Base-by-base conservation (phyloP, 1,140 invertebrate species). In the Aradophagus sp. region DNA sequence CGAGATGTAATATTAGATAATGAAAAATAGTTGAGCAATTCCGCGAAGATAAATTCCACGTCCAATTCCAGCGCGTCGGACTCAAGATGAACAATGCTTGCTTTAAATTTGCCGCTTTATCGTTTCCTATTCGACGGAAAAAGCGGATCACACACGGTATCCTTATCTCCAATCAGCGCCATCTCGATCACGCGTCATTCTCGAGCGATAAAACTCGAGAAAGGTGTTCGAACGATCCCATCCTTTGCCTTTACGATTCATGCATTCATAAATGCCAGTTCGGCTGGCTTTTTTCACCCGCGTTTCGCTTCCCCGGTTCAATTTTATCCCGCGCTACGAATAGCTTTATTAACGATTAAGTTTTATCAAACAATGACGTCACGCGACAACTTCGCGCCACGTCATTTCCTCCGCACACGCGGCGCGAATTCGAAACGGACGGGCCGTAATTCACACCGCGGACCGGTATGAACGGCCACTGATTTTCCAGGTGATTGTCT, bases 351-450 rank as follows among this genome's bases (percentile, higher is more conserved):
- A 45, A 45, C 15, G 14, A 56, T 56, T 45, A n/a, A 45, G 7
- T 13, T n/a, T 45, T 39, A 59, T 59, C 42, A 59, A 59, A 17
- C 12, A 16, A 13, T 59, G 42, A 59, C 23, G 55, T 47, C 55
- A 59, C 17, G 13, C 35, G 17, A 20, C n/a, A n/a, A n/a, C n/a
- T n/a, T 17, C 10, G 41, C 2, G 13, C 10, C 17, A 19, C 34
- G 32, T 35, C 45, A 42, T 10, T 31, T 41, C 38, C 38, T 41
- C 19, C 5, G n/a, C n/a, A n/a, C n/a, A n/a, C 35, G 17, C 17
- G 8, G 12, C n/a, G 35, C 35, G 13, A 35, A 3, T 5, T 35
- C 26, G 2, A 7, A 10, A 5, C 26, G 26, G 26, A 7, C n/a
- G n/a, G n/a, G n/a, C n/a, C n/a, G n/a, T n/a, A n/a, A n/a, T n/a